Evolutionary conservation across 1,140 invertebrate species (phyloP), one percentile per base, ranked within the genome.

Genomic region (Aphaenogaster floridana): DNA sequence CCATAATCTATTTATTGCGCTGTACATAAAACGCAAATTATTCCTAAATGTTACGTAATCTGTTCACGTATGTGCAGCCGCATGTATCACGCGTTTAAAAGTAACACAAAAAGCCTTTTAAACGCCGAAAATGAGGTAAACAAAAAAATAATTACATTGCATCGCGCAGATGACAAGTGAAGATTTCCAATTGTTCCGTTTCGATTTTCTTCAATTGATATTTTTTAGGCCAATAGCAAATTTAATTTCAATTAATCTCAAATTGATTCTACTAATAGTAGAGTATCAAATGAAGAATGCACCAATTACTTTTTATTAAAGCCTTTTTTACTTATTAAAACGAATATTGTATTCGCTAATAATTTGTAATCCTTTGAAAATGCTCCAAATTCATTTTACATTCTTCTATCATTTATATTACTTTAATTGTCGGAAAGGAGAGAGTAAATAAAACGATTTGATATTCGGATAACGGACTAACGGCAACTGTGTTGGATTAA

Each of bases 1-100:
- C n/a, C n/a, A 72, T 72, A 72, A 83, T 83, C 42, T 71, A 72
- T 72, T 72, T 83, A 71, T 59, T 57, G 79, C 8, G 17, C 6
- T 72, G 39, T 36, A 36, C 11, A 48, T 68, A 69, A 80, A 80
- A 80, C 21, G 63, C 48, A 52, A 57, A 69, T 69, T 4, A 80
- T 69, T 69, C 21, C 36, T 34, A 68, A 80, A 80, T 54, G 36
- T 68, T 52, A 48, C 7, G 48, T 68, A 80, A 68, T 80, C 34
- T n/a, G 48, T 72, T 59, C 6, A 8, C 11, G 3, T 8, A 48
- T 28, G n/a, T 17, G n/a, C 13, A 28, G 21, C 36, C 13, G 78
- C 13, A 21, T 13, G 5, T 64, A 17, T 17, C 36, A 36, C n/a
- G 34, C n/a, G 17, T 80, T 59, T 28, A 28, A 59, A 48, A 42